phyloP scores from a whole-genome alignment of 2,113 vertebrate genomes.

The Siphamia tubifer region DNA sequence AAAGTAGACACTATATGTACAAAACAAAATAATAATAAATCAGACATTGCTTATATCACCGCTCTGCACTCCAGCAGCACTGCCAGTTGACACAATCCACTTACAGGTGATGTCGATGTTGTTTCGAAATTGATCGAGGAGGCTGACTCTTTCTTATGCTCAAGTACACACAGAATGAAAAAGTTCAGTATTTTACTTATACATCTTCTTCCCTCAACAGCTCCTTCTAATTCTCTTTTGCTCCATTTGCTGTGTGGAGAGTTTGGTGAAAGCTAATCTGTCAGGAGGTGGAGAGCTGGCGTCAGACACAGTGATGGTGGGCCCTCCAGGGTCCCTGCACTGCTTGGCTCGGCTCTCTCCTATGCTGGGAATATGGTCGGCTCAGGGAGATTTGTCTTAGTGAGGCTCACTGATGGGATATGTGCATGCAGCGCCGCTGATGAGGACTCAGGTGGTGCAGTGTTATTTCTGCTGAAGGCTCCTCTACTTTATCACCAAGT shows the following conservation, averaged over 20 bases:
- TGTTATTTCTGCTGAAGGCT: slow-evolving; percentile 76
- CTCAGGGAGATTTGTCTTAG: slow-evolving; percentile 78
- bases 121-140: slow-evolving; percentile 2
- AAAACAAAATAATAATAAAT: slow-evolving; percentile 8
- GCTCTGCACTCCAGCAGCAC: not conserved
- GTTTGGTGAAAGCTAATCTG: slow-evolving; percentile 68
- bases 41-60: not conserved
- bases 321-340: slow-evolving; percentile 63
- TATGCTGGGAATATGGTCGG: slow-evolving; percentile 71
- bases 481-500: slow-evolving; percentile 70
- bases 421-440: slow-evolving; percentile 67
- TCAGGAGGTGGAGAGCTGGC: slow-evolving; percentile 63
- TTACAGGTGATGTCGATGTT: slow-evolving; percentile 3
- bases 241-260: slow-evolving; percentile 52
- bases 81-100: not conserved
- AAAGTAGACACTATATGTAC: slow-evolving; percentile 11
- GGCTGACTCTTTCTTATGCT: slow-evolving; percentile 17
- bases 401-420: slow-evolving; percentile 74
- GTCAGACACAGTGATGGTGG: slow-evolving; percentile 55
- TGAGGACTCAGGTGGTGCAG: slow-evolving; percentile 77
- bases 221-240: slow-evolving; percentile 31
- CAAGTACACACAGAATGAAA: slow-evolving; percentile 25
- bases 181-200: slow-evolving; percentile 35
- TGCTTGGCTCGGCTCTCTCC: slow-evolving; percentile 57
- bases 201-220: slow-evolving; percentile 6